Conservation (phyloP, 2,888 invertebrate species). For the Acleris cristana region DNA sequence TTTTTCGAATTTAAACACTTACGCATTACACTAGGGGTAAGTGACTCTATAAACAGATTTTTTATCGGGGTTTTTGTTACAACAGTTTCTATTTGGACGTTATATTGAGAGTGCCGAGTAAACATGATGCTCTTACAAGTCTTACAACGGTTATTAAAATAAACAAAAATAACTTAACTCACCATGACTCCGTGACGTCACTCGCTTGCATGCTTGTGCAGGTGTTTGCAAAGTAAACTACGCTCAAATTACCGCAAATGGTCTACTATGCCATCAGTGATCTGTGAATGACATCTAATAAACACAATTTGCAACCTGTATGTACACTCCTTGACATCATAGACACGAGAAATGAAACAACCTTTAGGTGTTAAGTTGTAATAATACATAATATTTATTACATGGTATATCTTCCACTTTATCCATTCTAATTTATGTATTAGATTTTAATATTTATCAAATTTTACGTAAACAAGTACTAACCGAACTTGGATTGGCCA, state of each 20-base stretch:
- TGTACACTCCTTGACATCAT: conserved; percentile 32
- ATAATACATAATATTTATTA: conserved; percentile 67
- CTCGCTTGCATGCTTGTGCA: conserved; percentile 29
- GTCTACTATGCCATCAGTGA: conserved; percentile 29
- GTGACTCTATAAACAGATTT: too few species aligned
- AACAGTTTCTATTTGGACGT: too few species aligned
- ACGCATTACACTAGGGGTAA: too few species aligned
- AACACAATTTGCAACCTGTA: conserved; percentile 31
- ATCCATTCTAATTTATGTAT: conserved; percentile 11
- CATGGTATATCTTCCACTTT: conserved; percentile 53
- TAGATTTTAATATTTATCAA: conserved; percentile 26
- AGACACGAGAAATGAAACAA: conserved; percentile 58
- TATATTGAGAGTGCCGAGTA: background rate
- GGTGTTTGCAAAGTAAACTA: conserved; percentile 35
- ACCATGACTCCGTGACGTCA: conserved; percentile 28
- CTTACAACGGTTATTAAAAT: background rate
- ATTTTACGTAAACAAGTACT: conserved; percentile 14
- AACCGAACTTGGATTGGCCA: too few species aligned
- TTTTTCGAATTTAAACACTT: too few species aligned
- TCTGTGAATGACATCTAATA: conserved; percentile 31
- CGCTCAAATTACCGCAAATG: conserved; percentile 32
- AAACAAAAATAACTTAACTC: conserved; percentile 19
- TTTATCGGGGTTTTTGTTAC: too few species aligned
- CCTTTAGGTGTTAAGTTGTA: conserved; percentile 69
- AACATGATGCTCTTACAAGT: background rate